Percentiles rank a stretch among this genome's conserved stretches.
These are phyloP conservation scores for Anoplius nigerrimus DNA, from an alignment of 2,888 invertebrate genomes.

Conservation along the genomic window DNA sequence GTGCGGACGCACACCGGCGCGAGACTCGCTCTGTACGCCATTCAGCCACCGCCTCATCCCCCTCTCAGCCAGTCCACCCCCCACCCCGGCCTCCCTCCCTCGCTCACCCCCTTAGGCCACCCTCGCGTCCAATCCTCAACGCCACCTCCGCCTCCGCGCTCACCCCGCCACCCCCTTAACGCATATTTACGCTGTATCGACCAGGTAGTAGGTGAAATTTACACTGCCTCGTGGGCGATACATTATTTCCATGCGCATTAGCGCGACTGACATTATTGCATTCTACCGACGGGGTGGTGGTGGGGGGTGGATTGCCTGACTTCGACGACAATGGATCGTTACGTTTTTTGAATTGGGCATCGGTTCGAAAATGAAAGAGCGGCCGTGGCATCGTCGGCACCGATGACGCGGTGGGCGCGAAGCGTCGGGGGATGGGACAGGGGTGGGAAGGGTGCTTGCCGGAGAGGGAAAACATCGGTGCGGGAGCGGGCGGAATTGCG, in stretches of 20 bases:
- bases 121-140: neutral
- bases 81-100: too few relatives aligned
- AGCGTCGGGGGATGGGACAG: too few relatives aligned
- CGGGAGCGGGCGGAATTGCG: too few relatives aligned
- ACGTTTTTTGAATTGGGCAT: neutral
- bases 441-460: too few relatives aligned
- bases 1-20: conserved; percentile 24
- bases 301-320: neutral
- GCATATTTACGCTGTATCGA: conserved; percentile 65
- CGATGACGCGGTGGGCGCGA: too few relatives aligned
- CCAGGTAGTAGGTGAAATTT: conserved; percentile 63
- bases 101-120: neutral
- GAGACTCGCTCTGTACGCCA: conserved; percentile 14
- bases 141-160: conserved; percentile 24
- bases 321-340: conserved; percentile 3
- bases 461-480: too few relatives aligned
- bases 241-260: conserved; percentile 65
- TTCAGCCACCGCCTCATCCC: neutral
- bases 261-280: conserved; percentile 54
- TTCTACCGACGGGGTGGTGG: conserved; percentile 24
- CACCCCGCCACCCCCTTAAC: conserved; percentile 48
- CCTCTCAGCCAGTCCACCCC: neutral
- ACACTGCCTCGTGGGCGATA: conserved; percentile 56
- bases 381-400: too few relatives aligned
- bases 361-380: too few relatives aligned